Evolutionary conservation across 2,888 invertebrate genomes (phyloP).

Genomic region (Charanyca ferruginea): DNA sequence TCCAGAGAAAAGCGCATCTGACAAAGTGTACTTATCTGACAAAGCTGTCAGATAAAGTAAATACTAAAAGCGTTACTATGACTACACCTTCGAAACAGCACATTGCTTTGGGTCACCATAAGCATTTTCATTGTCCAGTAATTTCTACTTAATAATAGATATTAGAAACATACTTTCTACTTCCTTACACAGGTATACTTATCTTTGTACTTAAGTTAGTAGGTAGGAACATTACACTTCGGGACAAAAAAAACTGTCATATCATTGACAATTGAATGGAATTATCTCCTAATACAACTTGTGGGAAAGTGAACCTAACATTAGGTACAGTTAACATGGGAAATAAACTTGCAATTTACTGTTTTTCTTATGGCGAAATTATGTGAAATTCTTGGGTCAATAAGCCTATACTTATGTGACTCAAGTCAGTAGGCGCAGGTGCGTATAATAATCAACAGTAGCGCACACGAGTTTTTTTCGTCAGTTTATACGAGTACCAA

Average conservation of each 20-base stretch:
- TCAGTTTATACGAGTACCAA: not conserved
- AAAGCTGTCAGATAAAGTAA: not conserved
- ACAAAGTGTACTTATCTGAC: too few relatives aligned
- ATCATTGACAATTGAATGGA: slow-evolving; percentile 62
- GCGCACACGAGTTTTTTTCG: not conserved
- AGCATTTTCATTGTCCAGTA: slow-evolving; percentile 23
- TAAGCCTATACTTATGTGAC: slow-evolving; percentile 17
- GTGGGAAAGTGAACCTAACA: slow-evolving; percentile 56
- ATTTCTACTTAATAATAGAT: slow-evolving; percentile 54
- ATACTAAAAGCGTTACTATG: not conserved
- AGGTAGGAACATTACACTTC: slow-evolving; percentile 49
- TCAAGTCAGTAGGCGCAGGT: not conserved
- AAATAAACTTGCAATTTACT: slow-evolving; percentile 47
- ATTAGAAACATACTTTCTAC: slow-evolving; percentile 68
- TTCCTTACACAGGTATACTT: slow-evolving; percentile 38
- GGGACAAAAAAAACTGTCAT: slow-evolving; percentile 64
- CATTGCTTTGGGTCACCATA: slow-evolving; percentile 16
- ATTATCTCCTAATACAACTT: slow-evolving; percentile 59
- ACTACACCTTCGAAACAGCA: slow-evolving; percentile 11
- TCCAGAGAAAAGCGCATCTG: too few relatives aligned
- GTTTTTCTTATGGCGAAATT: slow-evolving; percentile 46
- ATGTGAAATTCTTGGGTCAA: slow-evolving; percentile 51
- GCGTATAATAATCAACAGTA: not conserved
- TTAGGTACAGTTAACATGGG: slow-evolving; percentile 50
- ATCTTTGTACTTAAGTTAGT: not conserved